Conservation (phyloP, 2,113 vertebrate genomes). For the Gobiocypris rarus region DNA sequence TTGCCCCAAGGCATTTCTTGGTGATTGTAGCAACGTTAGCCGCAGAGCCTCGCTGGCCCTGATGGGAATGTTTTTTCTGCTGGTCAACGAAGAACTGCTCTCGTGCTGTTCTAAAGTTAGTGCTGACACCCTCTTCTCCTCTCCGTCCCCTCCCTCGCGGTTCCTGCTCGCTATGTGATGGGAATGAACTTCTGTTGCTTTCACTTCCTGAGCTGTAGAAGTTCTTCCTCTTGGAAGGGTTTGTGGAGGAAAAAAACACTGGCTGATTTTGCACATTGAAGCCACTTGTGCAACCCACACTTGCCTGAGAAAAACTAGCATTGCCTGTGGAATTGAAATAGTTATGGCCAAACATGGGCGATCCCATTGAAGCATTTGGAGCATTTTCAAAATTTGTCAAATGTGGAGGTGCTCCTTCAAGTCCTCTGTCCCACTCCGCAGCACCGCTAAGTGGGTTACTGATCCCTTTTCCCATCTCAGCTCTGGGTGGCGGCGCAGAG, state of each 20-base stretch:
- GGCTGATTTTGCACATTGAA: constrained; percentile 60
- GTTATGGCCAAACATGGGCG: constrained; percentile 56
- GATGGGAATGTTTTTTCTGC: constrained; percentile 82
- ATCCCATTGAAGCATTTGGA: constrained; percentile 51
- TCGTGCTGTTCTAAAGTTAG: constrained; percentile 87
- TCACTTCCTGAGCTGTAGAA: constrained; percentile 65
- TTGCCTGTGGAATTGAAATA: constrained; percentile 42
- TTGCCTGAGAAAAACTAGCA: constrained; percentile 27
- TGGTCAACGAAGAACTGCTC: constrained; percentile 88
- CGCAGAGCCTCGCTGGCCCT: constrained; percentile 66
- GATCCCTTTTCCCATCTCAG: constrained; percentile 42
- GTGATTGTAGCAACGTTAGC: constrained; percentile 63
- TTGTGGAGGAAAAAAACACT: constrained; percentile 64
- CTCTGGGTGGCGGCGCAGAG: constrained; percentile 34
- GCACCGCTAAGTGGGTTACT: constrained; percentile 23
- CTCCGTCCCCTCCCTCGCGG: constrained; percentile 50
- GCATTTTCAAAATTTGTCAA: neutral
- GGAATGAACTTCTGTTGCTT: constrained; percentile 56
- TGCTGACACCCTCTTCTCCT: constrained; percentile 65
- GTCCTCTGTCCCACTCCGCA: constrained; percentile 46
- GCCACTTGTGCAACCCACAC: constrained; percentile 33
- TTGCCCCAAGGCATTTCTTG: constrained; percentile 91
- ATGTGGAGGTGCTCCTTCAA: constrained; percentile 35
- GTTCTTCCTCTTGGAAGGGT: constrained; percentile 71
- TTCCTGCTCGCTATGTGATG: constrained; percentile 57